These are phyloP conservation scores for Manduca sexta DNA, from an alignment of 1,140 invertebrate species.

Conservation along the genomic window DNA sequence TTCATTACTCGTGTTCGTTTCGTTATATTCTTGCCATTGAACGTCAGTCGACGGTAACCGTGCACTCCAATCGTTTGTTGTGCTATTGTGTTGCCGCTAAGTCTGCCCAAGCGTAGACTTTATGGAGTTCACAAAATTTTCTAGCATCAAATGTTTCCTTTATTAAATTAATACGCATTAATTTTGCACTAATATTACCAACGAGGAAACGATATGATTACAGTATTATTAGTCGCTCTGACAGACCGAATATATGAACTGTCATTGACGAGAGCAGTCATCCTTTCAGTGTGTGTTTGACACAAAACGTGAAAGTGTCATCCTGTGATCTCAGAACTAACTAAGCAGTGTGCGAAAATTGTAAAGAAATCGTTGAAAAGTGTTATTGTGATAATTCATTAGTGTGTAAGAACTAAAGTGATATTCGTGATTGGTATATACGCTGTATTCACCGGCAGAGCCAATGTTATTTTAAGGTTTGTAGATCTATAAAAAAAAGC, in stretches of 20 bases:
- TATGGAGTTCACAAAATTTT: slow-evolving; percentile 17
- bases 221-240: slow-evolving; percentile 39
- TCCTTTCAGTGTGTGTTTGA: slow-evolving; percentile 50
- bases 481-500: slow-evolving; percentile 17
- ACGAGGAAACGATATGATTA: slow-evolving; percentile 39
- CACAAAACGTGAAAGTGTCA: slow-evolving; percentile 29
- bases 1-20: slow-evolving; percentile 4
- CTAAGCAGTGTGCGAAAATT: slow-evolving; percentile 6
- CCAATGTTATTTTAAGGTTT: slow-evolving; percentile 68
- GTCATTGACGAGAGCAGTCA: slow-evolving; percentile 58
- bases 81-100: slow-evolving; percentile 25
- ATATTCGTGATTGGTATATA: slow-evolving; percentile 37
- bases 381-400: slow-evolving; percentile 17
- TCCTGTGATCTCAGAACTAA: slow-evolving; percentile 14
- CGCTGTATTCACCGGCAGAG: slow-evolving; percentile 44
- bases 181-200: slow-evolving; percentile 41
- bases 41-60: slow-evolving; percentile 29
- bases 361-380: slow-evolving; percentile 15
- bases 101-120: slow-evolving; percentile 33
- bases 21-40: slow-evolving; percentile 12
- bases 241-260: slow-evolving; percentile 42
- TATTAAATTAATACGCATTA: slow-evolving; percentile 48
- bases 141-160: slow-evolving; percentile 22
- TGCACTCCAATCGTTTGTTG: slow-evolving; percentile 22
- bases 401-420: slow-evolving; percentile 4